A percentile compares a stretch with the other conserved stretches of the same genome.
phyloP scores from a whole-genome alignment of 37 sponge, comb jelly and placozoan species.

The Aphrocallistes beatrix region DNA sequence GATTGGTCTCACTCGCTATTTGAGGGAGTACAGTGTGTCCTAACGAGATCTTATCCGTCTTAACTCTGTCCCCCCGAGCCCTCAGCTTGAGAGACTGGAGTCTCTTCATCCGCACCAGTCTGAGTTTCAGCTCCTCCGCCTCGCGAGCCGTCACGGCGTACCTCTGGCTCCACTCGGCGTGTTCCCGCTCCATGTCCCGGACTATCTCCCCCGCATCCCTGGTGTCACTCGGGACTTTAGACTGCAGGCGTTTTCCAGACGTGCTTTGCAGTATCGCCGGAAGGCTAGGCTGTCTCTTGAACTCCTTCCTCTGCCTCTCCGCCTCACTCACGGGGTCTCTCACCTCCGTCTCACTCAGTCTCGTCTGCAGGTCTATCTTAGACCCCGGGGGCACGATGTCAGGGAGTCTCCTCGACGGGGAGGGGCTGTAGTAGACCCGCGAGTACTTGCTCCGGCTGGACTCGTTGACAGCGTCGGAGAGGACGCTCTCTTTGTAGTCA shows the following conservation, averaged over 20 bases:
- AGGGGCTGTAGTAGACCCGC: background rate
- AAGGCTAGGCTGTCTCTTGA: background rate
- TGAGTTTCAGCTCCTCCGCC: background rate
- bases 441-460: background rate
- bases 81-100: background rate
- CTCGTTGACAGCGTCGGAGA: background rate
- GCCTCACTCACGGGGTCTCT: background rate
- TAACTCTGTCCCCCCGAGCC: background rate
- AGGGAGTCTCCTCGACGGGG: background rate
- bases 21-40: background rate
- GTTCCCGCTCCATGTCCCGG: background rate
- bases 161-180: background rate
- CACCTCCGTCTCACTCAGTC: background rate
- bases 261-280: background rate
- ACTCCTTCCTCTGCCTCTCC: background rate
- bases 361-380: slow-evolving; percentile 3
- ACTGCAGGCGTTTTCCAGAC: background rate
- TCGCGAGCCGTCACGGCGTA: background rate
- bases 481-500: background rate
- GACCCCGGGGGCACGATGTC: background rate
- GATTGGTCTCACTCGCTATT: background rate
- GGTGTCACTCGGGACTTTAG: background rate
- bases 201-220: background rate
- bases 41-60: background rate
- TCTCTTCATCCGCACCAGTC: background rate